Conservation (phyloP, 1,140 invertebrate genomes). For the Drosophila pandora region DNA sequence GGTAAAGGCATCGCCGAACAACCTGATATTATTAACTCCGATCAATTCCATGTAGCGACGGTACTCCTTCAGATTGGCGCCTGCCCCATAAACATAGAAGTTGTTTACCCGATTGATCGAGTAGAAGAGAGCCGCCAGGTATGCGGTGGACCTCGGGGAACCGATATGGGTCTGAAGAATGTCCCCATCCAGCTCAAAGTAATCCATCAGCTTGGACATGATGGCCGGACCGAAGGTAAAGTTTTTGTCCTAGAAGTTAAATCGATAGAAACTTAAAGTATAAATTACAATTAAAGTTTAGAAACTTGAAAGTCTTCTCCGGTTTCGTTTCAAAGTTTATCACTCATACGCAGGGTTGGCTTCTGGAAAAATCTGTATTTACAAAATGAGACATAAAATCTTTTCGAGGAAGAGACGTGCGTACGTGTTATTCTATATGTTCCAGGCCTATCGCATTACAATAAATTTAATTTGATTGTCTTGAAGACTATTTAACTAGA, state of each 20-base stretch:
- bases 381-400: background rate
- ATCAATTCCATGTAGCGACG: conserved; percentile 85
- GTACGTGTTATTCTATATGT: background rate
- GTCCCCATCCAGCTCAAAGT: conserved; percentile 86
- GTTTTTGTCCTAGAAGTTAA: conserved; percentile 87
- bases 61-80: conserved; percentile 84
- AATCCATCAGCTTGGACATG: conserved; percentile 87
- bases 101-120: conserved; percentile 86
- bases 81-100: conserved; percentile 86
- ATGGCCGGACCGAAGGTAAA: conserved; percentile 90
- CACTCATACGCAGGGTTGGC: background rate
- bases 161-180: conserved; percentile 90
- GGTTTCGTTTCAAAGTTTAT: conserved; percentile 2
- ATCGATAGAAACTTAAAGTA: background rate
- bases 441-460: background rate
- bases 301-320: background rate
- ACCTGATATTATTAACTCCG: conserved; percentile 85
- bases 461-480: background rate
- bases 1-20: conserved; percentile 86
- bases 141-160: conserved; percentile 89
- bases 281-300: background rate
- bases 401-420: background rate
- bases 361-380: background rate
- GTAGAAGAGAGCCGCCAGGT: conserved; percentile 88
- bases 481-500: background rate